A percentile compares a stretch with the other conserved stretches of the same genome.
These are phyloP conservation scores for Camponotus vicinus DNA, from an alignment of 1,140 invertebrate species.

Conservation along the genomic window DNA sequence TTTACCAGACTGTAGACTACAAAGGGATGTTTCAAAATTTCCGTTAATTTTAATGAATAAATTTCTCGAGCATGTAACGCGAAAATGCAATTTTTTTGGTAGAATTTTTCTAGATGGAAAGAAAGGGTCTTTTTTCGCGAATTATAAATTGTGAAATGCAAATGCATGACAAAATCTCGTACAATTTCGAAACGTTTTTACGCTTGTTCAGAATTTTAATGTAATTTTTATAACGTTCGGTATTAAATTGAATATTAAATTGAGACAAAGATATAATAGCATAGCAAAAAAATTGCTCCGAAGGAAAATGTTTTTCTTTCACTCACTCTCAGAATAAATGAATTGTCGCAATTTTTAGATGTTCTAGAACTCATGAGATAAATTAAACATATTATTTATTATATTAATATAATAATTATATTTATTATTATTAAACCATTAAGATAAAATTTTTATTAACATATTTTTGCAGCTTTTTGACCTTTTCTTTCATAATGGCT, in stretches of 20 bases:
- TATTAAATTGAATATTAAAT: constrained; percentile 1
- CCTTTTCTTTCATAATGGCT: too few species aligned
- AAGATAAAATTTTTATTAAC: too few species aligned
- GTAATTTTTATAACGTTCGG: neutral
- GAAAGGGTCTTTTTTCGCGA: neutral
- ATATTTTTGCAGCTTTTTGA: too few species aligned
- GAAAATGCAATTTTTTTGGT: neutral
- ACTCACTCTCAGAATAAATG: neutral
- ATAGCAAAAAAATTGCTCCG: neutral
- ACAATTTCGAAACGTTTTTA: neutral
- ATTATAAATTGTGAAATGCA: neutral
- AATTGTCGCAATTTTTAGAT: neutral
- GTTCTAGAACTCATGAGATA: neutral
- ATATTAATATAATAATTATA: constrained; percentile 16
- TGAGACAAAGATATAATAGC: neutral
- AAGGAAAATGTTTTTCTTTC: neutral
- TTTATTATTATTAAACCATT: neutral
- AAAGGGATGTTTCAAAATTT: neutral
- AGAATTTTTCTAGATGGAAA: neutral
- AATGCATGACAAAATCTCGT: neutral
- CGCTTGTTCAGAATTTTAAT: neutral
- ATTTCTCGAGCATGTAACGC: neutral
- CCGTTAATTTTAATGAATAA: neutral
- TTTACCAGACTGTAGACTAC: neutral
- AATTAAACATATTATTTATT: neutral